A percentile compares a stretch with the other conserved stretches of the same genome.
Evolutionary conservation across 30 jellyfish, hydroid and myxozoan species (phyloP).

Genomic region (Phacellophora camtschatica): DNA sequence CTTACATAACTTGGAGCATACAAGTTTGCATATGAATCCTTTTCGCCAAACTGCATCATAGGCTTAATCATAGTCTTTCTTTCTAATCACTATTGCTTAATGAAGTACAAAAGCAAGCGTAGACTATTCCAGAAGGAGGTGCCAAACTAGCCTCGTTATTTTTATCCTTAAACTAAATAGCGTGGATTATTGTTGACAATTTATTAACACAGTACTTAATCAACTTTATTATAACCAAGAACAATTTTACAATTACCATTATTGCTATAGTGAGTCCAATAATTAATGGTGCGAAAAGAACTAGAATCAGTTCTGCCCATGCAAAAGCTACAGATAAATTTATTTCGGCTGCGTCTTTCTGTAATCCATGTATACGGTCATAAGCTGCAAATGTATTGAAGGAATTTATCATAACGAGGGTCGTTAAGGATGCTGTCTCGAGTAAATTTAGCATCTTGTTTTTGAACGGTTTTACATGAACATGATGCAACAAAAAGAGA

Average conservation of each 20-base stretch:
- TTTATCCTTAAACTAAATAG: too few relatives aligned
- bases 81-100: too few relatives aligned
- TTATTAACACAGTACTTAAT: too few relatives aligned
- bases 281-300: background rate
- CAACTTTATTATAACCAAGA: background rate
- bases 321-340: background rate
- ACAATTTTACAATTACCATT: background rate
- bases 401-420: background rate
- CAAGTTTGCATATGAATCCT: too few relatives aligned
- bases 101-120: too few relatives aligned
- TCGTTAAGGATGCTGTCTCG: constrained; percentile 37
- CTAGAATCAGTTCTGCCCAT: background rate
- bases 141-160: too few relatives aligned
- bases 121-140: too few relatives aligned
- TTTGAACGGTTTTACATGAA: constrained; percentile 31
- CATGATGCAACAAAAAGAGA: constrained; percentile 36
- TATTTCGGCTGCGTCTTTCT: background rate
- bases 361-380: background rate
- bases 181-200: too few relatives aligned
- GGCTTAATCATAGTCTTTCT: too few relatives aligned
- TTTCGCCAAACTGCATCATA: too few relatives aligned
- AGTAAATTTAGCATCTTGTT: constrained; percentile 16
- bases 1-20: too few relatives aligned
- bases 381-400: constrained; percentile 2
- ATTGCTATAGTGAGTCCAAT: background rate